Evolutionary conservation across 1,140 invertebrate species (phyloP), one percentile per base, ranked within the genome.

Genomic region (Pseudomyrmex dendroicus): DNA sequence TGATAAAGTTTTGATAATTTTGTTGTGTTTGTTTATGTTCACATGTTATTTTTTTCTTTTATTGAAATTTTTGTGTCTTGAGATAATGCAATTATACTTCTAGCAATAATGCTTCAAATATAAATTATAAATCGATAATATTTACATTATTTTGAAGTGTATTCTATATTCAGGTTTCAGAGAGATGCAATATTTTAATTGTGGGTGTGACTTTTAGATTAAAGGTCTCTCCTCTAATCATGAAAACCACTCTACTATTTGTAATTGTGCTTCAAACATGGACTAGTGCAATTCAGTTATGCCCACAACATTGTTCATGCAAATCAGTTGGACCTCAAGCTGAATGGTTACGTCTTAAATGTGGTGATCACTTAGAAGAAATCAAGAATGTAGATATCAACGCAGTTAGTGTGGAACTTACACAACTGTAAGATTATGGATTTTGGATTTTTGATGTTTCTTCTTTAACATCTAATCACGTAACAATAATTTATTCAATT

Each of bases 261-360:
- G 85, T 91, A 84, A 64, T 86, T 85, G 87, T 94, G 66, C 66
- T 91, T 68, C 91, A 92, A 91, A 76, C 72, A 44, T 84, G 59
- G 73, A 64, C 78, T 70, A 77, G 88, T 88, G 83, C 73, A 22
- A 84, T 77, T 83, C 89, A 91, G 56, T 82, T 85, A 20, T 94
- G 94, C 88, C 93, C 91, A 17, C 83, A 84, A 12, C 87, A 89
- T 62, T 94, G 94, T 57, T 90, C 62, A 17, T 94, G 94, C 78
- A 94, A 89, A 84, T 84, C 84, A 17, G 89, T 91, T n/a, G 93
- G 93, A 50, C 90, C 90, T 44, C 94, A 94, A 86, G 91, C 91
- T 15, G 93, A 94, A 52, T 90, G 92, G 88, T 59, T 94, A 17
- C 91, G 89, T 76, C 90, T 94, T 20, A 93, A 91, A 85, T 94